phyloP scores from a whole-genome alignment of 2,797 vertebrate genomes.

The Protonibea diacanthus region DNA sequence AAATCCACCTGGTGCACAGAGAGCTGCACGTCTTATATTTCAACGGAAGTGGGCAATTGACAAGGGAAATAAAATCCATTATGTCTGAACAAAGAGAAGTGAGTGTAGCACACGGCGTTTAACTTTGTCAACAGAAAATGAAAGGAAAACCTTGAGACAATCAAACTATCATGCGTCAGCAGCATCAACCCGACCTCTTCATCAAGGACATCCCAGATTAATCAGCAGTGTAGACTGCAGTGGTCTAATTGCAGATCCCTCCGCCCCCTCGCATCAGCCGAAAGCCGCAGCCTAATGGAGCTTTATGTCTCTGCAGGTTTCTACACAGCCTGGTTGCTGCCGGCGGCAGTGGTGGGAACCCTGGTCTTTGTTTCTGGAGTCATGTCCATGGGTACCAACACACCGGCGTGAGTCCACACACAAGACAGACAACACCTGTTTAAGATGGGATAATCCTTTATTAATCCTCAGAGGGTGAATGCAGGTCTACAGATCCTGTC shows the following conservation, averaged over 20 bases:
- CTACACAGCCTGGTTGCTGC: slow-evolving; percentile 89
- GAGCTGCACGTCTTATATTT: neutral
- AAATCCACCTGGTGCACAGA: slow-evolving; percentile 1
- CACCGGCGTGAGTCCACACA: slow-evolving; percentile 82
- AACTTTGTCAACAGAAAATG: neutral
- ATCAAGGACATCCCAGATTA: neutral
- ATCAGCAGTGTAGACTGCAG: slow-evolving; percentile 19
- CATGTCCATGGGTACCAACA: slow-evolving; percentile 84
- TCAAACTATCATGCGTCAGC: neutral
- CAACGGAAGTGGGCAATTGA: neutral
- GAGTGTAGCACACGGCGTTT: neutral
- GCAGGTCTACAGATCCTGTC: neutral
- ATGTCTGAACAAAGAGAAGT: neutral
- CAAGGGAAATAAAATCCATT: neutral
- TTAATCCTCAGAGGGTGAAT: too few relatives aligned
- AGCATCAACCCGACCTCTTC: neutral
- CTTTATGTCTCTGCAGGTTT: slow-evolving; percentile 82
- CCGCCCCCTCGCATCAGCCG: slow-evolving; percentile 15
- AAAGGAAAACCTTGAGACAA: neutral
- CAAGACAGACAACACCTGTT: neutral
- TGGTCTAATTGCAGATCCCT: slow-evolving; percentile 12
- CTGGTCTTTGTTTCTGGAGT: slow-evolving; percentile 87
- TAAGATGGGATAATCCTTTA: too few relatives aligned
- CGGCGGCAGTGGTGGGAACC: slow-evolving; percentile 85
- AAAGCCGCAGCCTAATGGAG: slow-evolving; percentile 49